phyloP scores from a whole-genome alignment of 2,113 vertebrate genomes.

The Neomonachus schauinslandi region DNA sequence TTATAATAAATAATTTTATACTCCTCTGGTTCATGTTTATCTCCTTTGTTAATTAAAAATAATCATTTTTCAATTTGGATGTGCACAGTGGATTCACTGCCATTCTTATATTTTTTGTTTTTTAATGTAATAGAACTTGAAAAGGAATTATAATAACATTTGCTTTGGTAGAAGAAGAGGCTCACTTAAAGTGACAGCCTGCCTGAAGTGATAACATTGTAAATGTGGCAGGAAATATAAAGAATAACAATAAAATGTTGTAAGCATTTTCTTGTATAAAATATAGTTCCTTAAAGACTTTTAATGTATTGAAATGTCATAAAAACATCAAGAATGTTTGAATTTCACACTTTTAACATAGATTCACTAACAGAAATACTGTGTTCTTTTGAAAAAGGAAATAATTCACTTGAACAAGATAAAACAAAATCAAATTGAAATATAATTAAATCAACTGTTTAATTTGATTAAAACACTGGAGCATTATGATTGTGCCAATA shows the following conservation, averaged over 20 bases:
- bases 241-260: neutral
- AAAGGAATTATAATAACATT: neutral
- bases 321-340: neutral
- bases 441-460: neutral
- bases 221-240: neutral
- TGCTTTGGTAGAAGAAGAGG: conserved; percentile 12
- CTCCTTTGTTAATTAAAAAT: neutral
- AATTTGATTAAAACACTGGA: neutral
- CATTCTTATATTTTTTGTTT: neutral
- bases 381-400: neutral
- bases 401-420: neutral
- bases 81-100: neutral
- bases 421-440: neutral
- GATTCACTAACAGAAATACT: neutral
- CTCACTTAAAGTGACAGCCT: conserved; percentile 31
- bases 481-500: neutral
- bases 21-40: neutral
- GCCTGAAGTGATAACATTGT: conserved; percentile 18
- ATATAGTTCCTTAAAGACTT: neutral
- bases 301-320: neutral
- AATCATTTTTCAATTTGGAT: conserved; percentile 1
- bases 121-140: conserved; percentile 19
- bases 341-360: neutral
- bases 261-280: neutral
- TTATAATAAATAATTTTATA: conserved; percentile 33